A percentile compares a stretch with the other conserved stretches of the same genome.
These are phyloP conservation scores for Protophormia terraenovae DNA, from an alignment of 2,888 invertebrate species.

Conservation along the genomic window DNA sequence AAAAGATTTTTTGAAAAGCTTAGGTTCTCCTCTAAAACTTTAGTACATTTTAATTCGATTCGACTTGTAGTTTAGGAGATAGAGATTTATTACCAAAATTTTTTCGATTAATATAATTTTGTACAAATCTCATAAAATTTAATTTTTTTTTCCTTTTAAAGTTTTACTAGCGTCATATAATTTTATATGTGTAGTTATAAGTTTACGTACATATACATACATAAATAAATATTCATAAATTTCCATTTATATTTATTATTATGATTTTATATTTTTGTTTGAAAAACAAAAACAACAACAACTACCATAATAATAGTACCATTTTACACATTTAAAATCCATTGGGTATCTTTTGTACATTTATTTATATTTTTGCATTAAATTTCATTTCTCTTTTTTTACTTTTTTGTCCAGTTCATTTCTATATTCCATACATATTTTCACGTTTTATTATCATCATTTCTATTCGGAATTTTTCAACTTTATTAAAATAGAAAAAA, in stretches of 20 bases:
- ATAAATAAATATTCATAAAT: not conserved
- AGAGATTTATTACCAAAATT: no score
- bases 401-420: constrained; percentile 7
- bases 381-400: not conserved
- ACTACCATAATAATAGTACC: constrained; percentile 13
- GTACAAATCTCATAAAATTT: not conserved
- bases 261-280: not conserved
- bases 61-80: no score
- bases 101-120: no score
- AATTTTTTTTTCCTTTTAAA: no score
- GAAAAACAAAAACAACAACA: not conserved
- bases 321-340: constrained; percentile 14
- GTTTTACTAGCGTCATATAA: no score
- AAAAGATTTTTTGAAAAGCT: no score
- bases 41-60: no score
- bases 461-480: not conserved
- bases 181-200: not conserved
- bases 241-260: constrained; percentile 10
- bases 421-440: constrained; percentile 19
- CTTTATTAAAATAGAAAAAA: no score
- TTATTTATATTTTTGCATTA: not conserved
- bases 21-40: no score
- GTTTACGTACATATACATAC: not conserved
- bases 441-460: constrained; percentile 11
- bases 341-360: constrained; percentile 12